Evolutionary conservation across 1,140 invertebrate genomes (phyloP), one percentile per base, ranked within the genome.

Genomic region (Sipha flava): DNA sequence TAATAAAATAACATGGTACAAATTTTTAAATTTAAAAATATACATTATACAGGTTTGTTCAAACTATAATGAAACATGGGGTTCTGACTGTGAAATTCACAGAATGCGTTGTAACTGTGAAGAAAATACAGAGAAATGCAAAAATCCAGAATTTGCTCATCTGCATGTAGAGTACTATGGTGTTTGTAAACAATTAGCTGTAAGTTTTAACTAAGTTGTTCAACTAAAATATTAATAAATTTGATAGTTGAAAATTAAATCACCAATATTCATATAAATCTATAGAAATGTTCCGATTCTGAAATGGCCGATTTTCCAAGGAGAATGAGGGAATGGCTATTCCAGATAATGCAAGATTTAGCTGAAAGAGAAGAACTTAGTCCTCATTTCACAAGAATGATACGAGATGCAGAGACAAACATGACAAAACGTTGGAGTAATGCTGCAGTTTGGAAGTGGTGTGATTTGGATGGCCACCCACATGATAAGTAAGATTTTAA

Each of bases 361-460:
- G 95, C 96, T 70, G 94, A 96, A 84, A 89, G 95, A 82, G 88
- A 93, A 83, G 95, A 96, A 86, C 87, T 97, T 4, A 90, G 92
- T n/a, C 89, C 91, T 7, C 89, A 95, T 84, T 96, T 93, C 84
- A 87, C 94, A 84, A 88, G 91, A 85, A 91, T 97, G 91, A 93
- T 97, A 87, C 88, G 90, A 66, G 94, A 96, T 86, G 94, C 95
- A 23, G 95, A 97, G 87, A 90, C 89, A 12, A 94, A 95, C 84
- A 88, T 93, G 82, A 93, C 92, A 1, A 87, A 92, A 43, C 89
- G 93, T 82, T 96, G 95, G 93, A 89, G 92, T 6, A 95, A 95
- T 85, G 95, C 95, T 16, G 95, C 95, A 45, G 91, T 98, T 77
- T 98, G 96, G 96, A 98, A 98, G 85, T 98, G 95, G 93, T 97